phyloP scores from a whole-genome alignment of 2,797 vertebrate genomes.

The Benthosema pterotum region DNA sequence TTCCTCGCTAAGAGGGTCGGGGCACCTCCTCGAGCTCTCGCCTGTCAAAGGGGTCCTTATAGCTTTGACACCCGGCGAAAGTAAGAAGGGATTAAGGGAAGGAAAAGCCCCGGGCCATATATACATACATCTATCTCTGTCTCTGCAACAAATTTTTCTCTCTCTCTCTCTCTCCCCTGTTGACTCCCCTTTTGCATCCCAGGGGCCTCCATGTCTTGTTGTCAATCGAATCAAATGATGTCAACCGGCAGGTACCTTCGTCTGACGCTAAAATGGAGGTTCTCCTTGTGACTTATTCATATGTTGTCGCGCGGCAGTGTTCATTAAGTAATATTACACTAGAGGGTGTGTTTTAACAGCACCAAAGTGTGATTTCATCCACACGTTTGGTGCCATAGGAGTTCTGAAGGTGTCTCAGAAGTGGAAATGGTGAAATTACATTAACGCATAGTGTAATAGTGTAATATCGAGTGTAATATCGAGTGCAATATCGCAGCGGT shows the following conservation, averaged over 20 bases:
- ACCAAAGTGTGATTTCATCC: too few relatives aligned
- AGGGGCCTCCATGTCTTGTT: conserved; percentile 50
- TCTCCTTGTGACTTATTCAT: conserved; percentile 6
- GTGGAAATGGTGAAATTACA: too few relatives aligned
- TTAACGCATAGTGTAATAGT: too few relatives aligned
- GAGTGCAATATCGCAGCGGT: too few relatives aligned
- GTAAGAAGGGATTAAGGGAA: conserved; percentile 60
- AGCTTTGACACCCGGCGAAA: conserved; percentile 59
- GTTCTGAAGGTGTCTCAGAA: too few relatives aligned
- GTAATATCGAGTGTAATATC: too few relatives aligned
- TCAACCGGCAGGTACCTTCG: conserved; percentile 66
- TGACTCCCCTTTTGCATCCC: conserved; percentile 18
- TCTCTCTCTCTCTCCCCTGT: conserved; percentile 36
- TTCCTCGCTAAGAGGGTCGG: conserved; percentile 46
- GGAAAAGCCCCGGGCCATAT: conserved; percentile 48
- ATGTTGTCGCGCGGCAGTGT: too few relatives aligned
- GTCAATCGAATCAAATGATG: conserved; percentile 48
- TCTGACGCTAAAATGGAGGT: conserved; percentile 43
- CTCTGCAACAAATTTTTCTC: conserved; percentile 32
- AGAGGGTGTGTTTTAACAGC: too few relatives aligned
- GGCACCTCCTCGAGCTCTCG: conserved; percentile 56
- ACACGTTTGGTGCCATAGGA: too few relatives aligned
- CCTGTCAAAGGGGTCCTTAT: conserved; percentile 51
- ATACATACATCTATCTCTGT: conserved; percentile 55
- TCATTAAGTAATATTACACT: too few relatives aligned